phyloP scores from a whole-genome alignment of 2,888 invertebrate genomes.

The Amaurobius ferox region DNA sequence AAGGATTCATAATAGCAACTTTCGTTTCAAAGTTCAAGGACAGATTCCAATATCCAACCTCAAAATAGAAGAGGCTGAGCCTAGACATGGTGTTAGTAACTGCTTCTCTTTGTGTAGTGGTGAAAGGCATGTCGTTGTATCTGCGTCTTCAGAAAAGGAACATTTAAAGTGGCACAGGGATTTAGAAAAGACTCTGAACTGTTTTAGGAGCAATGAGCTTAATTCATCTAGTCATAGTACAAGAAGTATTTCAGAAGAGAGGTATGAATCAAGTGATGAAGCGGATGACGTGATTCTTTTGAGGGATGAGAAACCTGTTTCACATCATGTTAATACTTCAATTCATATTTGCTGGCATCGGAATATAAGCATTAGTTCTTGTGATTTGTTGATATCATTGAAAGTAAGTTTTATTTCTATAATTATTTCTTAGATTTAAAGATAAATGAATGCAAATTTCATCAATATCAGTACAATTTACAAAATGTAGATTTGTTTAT shows the following conservation, averaged over 20 bases:
- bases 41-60: slow-evolving; percentile 89
- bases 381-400: slow-evolving; percentile 85
- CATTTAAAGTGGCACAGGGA: slow-evolving; percentile 32
- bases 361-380: slow-evolving; percentile 87
- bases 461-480: too few relatives aligned
- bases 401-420: slow-evolving; percentile 80
- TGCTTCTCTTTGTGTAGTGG: slow-evolving; percentile 90
- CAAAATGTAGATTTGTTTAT: too few relatives aligned
- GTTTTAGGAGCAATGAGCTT: background rate
- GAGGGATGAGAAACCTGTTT: slow-evolving; percentile 9
- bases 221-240: slow-evolving; percentile 11
- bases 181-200: background rate
- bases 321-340: slow-evolving; percentile 79
- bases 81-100: slow-evolving; percentile 81
- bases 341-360: slow-evolving; percentile 99
- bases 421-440: background rate
- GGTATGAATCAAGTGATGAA: slow-evolving; percentile 33
- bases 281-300: background rate
- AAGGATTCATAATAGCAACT: slow-evolving; percentile 74
- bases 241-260: slow-evolving; percentile 20
- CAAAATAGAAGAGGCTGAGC: slow-evolving; percentile 87
- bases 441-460: too few relatives aligned
- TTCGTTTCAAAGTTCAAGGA: slow-evolving; percentile 89
- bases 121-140: slow-evolving; percentile 87
- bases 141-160: slow-evolving; percentile 80